Percentiles rank a stretch among this genome's conserved stretches.
Conservation (phyloP, 30 jellyfish, hydroid and myxozoan species). For the Catostylus mosaicus region DNA sequence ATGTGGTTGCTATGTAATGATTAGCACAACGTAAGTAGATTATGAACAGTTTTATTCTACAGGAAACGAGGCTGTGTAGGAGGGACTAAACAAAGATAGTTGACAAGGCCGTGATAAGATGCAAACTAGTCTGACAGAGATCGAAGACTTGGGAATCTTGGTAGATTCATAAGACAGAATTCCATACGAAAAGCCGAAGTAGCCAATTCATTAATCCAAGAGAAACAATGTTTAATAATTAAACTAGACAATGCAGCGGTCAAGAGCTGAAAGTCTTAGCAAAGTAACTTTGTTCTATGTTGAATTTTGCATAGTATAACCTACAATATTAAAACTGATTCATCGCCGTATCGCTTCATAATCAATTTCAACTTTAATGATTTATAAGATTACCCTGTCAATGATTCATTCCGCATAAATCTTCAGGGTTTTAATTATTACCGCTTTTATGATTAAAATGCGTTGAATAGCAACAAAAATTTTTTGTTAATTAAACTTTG, state of each 20-base stretch:
- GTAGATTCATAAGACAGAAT: neutral
- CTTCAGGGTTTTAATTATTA: neutral
- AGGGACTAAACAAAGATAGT: slow-evolving; percentile 26
- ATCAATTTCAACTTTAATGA: neutral
- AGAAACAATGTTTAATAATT: neutral
- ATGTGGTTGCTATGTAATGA: slow-evolving; percentile 37
- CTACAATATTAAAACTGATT: neutral
- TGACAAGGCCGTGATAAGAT: slow-evolving; percentile 17
- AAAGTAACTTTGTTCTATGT: neutral
- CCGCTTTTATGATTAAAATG: neutral
- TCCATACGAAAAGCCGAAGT: neutral
- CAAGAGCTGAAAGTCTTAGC: neutral
- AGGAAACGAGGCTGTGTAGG: slow-evolving; percentile 54
- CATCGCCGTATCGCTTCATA: neutral
- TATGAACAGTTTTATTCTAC: slow-evolving; percentile 28
- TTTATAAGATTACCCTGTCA: neutral
- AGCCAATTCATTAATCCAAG: neutral
- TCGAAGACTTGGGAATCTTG: slow-evolving; percentile 32
- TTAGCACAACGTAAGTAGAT: slow-evolving; percentile 29
- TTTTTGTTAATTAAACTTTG: neutral
- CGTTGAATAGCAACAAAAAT: neutral
- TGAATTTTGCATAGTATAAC: neutral
- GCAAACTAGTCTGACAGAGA: slow-evolving; percentile 8
- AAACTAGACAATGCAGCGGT: neutral
- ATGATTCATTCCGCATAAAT: neutral